Evolutionary conservation across 2,797 vertebrate genomes (phyloP), one percentile per base, ranked within the genome.

Genomic region (Discoglossus pictus): DNA sequence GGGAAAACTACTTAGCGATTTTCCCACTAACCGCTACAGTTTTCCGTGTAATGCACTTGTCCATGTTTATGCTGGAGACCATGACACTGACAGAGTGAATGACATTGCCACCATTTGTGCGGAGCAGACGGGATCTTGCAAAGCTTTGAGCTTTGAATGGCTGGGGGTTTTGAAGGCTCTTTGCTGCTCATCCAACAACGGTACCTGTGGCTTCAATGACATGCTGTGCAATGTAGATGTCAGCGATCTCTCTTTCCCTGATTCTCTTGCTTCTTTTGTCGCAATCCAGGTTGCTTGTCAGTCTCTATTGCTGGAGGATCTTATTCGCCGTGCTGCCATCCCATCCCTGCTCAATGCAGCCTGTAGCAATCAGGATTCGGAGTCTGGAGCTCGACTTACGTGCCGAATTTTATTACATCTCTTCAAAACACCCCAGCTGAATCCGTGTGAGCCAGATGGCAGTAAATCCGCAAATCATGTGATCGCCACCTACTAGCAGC

Each of bases 321-420:
- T 99, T 78, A 98, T 99, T 72, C 97, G 96, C 60, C 98, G 96
- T 76, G 97, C 98, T 20, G 97, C 97, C 69, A 98, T 99, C 78
- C 97, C 97, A 34, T 99, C 97, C 0, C 93, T 99, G 42, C 94
- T 99, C 50, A 98, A 98, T 71, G 97, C 97, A 99, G 97, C 97
- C 56, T 99, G 97, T 84, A 98, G 97, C 44, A 97, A 99, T 67
- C 97, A 98, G 79, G 97, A 99, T 82, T 98, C 97, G 0, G 97
- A 99, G 81, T 94, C 97, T 0, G 97, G 97, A 67, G 97, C 97
- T 58, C 91, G 97, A 76, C 93, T 99, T 75, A 99, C 97, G 74
- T 99, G 97, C 81, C 89, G 97, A 77, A 98, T 99, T 75, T 88
- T 99, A 72, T 87, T 99, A 65, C 97, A 99, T 82, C 92, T 99